Conservation (phyloP, 2,113 vertebrate genomes). For the Jaculus jaculus region DNA sequence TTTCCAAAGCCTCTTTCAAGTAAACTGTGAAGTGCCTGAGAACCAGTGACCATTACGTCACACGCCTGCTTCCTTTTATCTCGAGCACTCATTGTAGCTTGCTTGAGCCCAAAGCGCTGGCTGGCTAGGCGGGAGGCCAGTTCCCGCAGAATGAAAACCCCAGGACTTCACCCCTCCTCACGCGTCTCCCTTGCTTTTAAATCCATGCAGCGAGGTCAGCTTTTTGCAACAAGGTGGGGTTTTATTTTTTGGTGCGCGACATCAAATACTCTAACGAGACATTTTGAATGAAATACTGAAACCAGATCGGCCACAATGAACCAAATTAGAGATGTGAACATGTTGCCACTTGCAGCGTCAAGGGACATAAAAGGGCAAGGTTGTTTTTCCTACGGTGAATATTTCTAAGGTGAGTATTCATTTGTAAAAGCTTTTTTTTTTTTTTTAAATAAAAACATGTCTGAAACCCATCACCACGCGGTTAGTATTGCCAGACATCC, state of each 20-base stretch:
- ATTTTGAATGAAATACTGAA: constrained; percentile 52
- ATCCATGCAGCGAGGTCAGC: constrained; percentile 28
- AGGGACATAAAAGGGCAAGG: constrained; percentile 40
- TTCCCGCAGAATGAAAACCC: not conserved
- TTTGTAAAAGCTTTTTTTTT: constrained; percentile 46
- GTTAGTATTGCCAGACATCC: constrained; percentile 2
- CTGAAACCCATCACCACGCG: constrained; percentile 53
- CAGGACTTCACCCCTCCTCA: constrained; percentile 8
- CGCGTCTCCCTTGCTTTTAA: not conserved
- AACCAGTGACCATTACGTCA: constrained; percentile 51
- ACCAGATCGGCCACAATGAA: constrained; percentile 52
- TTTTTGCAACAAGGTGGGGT: constrained; percentile 65
- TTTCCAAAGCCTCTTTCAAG: constrained; percentile 72
- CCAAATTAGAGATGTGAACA: constrained; percentile 56
- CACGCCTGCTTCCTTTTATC: not conserved
- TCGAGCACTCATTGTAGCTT: constrained; percentile 7
- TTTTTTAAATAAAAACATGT: not conserved
- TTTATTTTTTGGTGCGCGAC: constrained; percentile 56
- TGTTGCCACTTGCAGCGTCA: not conserved
- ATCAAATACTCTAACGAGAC: constrained; percentile 33
- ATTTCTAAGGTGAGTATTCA: constrained; percentile 64
- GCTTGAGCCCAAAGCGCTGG: constrained; percentile 13
- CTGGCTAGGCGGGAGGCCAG: not conserved
- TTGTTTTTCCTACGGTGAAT: constrained; percentile 31
- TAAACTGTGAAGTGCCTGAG: constrained; percentile 58